A percentile compares a stretch with the other conserved stretches of the same genome.
These are phyloP conservation scores for Sminthurinus signatus DNA, from an alignment of 1,140 invertebrate genomes.

Conservation along the genomic window DNA sequence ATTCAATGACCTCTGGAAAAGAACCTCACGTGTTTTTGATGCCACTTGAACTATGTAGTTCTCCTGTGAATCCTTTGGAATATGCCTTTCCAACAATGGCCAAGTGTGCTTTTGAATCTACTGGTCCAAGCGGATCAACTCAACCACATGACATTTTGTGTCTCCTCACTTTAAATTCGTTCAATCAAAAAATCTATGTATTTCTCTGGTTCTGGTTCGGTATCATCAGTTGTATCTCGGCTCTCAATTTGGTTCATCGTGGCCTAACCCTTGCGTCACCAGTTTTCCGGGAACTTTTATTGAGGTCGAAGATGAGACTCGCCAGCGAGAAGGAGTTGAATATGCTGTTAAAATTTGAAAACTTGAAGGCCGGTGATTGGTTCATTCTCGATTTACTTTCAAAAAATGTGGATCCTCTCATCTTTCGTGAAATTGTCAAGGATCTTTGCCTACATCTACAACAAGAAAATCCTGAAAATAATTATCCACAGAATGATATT, in stretches of 20 bases:
- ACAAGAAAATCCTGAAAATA: no score
- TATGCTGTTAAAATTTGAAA: not conserved
- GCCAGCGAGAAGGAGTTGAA: no score
- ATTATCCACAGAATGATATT: no score
- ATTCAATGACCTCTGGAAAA: no score
- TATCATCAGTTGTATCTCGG: constrained; percentile 56
- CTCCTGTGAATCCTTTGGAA: constrained; percentile 50
- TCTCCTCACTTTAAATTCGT: constrained; percentile 78
- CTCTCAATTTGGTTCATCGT: constrained; percentile 56
- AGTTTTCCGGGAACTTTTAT: constrained; percentile 65
- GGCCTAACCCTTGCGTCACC: constrained; percentile 51
- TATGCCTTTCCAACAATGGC: not conserved
- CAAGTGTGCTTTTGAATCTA: constrained; percentile 70
- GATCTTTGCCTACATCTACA: no score
- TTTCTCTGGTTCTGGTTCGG: constrained; percentile 61
- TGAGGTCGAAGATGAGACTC: not conserved
- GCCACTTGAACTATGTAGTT: constrained; percentile 44
- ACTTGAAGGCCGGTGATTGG: constrained; percentile 51
- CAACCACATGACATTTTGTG: constrained; percentile 67
- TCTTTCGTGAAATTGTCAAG: not conserved
- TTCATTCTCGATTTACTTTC: constrained; percentile 60
- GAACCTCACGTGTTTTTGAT: no score
- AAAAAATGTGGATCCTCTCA: constrained; percentile 56
- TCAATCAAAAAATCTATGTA: constrained; percentile 68
- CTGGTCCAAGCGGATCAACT: constrained; percentile 59